Base-by-base conservation (phyloP, 2,113 vertebrate genomes). In the Hypocryptadius cinnamomeus region DNA sequence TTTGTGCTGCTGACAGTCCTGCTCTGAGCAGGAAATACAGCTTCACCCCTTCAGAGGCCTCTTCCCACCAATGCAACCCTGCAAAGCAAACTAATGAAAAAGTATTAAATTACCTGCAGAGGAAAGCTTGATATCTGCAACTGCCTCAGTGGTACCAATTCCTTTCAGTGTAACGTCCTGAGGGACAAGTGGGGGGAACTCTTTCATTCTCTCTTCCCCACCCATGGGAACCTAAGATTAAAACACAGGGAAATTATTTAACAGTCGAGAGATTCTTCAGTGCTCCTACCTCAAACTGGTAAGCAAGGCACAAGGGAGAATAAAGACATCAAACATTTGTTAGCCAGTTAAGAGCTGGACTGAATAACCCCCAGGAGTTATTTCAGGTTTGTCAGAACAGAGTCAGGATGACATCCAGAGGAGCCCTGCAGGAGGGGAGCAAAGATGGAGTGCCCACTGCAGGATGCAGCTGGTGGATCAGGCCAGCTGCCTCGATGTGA, bases 51-150 rank as follows among this genome's bases (percentile, higher is more conserved):
- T 72, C 47, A 76, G 30, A 87, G 5, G 25, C 48, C 39, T 70
- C 77, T 48, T 84, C 7, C 33, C 65, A 60, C 17, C n/a, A n/a
- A 18, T 16, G 22, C n/a, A n/a, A 79, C 7, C 16, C 74, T 48
- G 63, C 28, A 84, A 53, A 83, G 80, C 60, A 87, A 93, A 81
- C 54, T 79, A 44, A 61, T 31, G 33, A 88, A 84, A 61, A 80
- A 94, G 92, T 69, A 37, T 15, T 78, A n/a, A 87, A 59, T 92
- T 97, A 99, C 99, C 99, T 98, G 98, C 98, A 86, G 99, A 99
- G 7, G 98, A 99, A 91, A 99, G 96, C 66, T 98, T 99, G 97
- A 99, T 97, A 94, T 99, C 99, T n/a, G 98, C 98, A 1, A 98
- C 96, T 31, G 98, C 99, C 66, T 98, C 97, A n/a, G 69, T 84